These are phyloP conservation scores for Leptobrachium leishanense DNA, from an alignment of 2,113 vertebrate genomes.

Conservation along the genomic window DNA sequence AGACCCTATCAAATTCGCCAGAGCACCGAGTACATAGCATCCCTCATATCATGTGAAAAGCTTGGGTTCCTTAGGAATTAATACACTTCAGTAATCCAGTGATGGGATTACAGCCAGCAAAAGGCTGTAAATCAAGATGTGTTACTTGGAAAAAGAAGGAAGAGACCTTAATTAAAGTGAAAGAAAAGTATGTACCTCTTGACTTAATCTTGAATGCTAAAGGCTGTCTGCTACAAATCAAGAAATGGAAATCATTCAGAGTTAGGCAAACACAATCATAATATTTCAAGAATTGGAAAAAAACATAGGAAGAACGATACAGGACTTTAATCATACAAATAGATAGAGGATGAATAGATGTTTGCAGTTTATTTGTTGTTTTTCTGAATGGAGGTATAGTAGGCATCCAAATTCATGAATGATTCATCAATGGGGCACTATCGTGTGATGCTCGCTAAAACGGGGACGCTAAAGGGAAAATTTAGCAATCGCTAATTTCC, in stretches of 20 bases:
- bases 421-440: no score
- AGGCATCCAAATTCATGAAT: no score
- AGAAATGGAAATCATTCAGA: not conserved
- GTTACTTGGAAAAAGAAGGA: not conserved
- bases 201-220: not conserved
- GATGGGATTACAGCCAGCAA: not conserved
- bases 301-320: no score
- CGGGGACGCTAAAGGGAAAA: no score
- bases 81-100: constrained; percentile 3
- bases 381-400: no score
- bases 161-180: constrained; percentile 4
- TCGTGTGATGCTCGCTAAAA: no score
- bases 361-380: no score
- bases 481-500: no score
- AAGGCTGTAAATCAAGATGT: constrained; percentile 1
- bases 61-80: not conserved
- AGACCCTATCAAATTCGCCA: not conserved
- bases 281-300: not conserved
- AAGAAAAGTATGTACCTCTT: not conserved
- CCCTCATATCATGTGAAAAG: not conserved
- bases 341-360: no score
- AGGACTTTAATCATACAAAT: no score
- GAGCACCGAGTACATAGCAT: not conserved
- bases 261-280: not conserved
- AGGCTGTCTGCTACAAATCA: not conserved